Conservation (phyloP, 2,797 vertebrate species). For the Anas capensis region DNA sequence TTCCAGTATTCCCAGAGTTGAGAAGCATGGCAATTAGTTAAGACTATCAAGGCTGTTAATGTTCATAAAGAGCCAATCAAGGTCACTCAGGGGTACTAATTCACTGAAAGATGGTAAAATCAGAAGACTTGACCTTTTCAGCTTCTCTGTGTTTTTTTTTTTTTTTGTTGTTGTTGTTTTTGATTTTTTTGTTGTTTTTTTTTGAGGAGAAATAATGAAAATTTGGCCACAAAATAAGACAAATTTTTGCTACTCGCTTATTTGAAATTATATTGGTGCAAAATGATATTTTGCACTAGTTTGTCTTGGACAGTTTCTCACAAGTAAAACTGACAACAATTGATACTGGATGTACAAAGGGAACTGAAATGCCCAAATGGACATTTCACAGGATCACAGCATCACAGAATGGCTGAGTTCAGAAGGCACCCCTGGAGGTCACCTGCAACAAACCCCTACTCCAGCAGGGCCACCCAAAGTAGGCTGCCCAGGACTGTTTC, state of each 20-base stretch:
- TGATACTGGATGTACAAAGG: neutral
- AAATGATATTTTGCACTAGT: neutral
- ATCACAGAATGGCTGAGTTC: neutral
- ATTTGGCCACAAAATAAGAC: neutral
- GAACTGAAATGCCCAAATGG: neutral
- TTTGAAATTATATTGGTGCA: neutral
- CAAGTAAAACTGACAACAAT: neutral
- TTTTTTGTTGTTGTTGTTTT: too few species aligned
- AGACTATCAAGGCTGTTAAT: constrained; percentile 25
- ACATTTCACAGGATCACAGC: neutral
- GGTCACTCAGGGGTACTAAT: constrained; percentile 12
- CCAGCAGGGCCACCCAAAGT: neutral
- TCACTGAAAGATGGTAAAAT: constrained; percentile 19
- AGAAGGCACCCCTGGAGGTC: neutral
- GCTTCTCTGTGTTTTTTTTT: neutral
- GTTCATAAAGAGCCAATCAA: constrained; percentile 17
- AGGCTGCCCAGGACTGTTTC: neutral
- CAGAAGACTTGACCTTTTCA: constrained; percentile 8
- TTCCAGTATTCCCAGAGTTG: constrained; percentile 4
- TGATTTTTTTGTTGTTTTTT: too few species aligned
- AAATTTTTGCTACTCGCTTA: neutral
- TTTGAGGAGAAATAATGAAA: neutral
- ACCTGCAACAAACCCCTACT: rapidly evolving
- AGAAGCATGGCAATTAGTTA: constrained; percentile 26
- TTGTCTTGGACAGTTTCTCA: neutral